These are phyloP conservation scores for Boloria selene DNA, from an alignment of 2,888 invertebrate species.

Conservation along the genomic window DNA sequence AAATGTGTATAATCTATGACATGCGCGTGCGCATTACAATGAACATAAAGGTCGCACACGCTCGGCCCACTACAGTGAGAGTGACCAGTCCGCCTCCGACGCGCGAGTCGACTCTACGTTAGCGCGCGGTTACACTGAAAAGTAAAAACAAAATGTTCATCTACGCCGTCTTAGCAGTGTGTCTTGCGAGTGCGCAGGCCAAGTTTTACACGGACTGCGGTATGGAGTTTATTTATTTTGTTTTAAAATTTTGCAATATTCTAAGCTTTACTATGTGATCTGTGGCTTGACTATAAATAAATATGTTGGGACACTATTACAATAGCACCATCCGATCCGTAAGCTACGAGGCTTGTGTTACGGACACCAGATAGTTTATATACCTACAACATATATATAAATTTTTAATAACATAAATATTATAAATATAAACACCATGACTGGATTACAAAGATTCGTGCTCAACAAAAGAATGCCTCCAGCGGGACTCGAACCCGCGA, in stretches of 20 bases:
- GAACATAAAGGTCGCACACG: conserved; percentile 65
- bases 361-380: no score
- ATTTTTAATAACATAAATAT: no score
- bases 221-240: conserved; percentile 45
- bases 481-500: no score
- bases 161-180: conserved; percentile 54
- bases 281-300: no score
- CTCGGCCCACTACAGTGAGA: conserved; percentile 54
- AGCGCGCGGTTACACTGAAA: conserved; percentile 60
- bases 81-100: conserved; percentile 58
- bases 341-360: no score
- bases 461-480: no score
- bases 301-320: no score
- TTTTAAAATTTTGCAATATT: background rate
- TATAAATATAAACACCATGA: no score
- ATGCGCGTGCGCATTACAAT: conserved; percentile 71
- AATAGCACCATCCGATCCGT: no score
- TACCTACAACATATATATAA: no score
- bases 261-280: no score
- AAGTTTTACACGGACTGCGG: conserved; percentile 76
- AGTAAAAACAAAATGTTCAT: conserved; percentile 61
- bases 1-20: conserved; percentile 60
- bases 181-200: conserved; percentile 66
- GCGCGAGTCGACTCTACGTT: conserved; percentile 71
- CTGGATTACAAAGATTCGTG: no score